These are phyloP conservation scores for Diceros bicornis DNA, from an alignment of 2,797 vertebrate species.

Conservation along the genomic window DNA sequence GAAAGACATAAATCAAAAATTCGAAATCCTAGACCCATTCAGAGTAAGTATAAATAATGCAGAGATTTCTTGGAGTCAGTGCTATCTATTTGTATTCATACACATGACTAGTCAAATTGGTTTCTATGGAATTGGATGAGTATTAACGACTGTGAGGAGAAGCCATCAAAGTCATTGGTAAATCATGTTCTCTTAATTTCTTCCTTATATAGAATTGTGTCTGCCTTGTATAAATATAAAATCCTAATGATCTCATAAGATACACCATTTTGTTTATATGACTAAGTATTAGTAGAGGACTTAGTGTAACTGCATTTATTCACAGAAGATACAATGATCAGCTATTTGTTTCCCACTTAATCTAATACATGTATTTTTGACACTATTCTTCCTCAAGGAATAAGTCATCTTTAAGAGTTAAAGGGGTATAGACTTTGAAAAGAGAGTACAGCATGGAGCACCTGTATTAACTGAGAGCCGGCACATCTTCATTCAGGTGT, in stretches of 20 bases:
- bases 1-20: neutral
- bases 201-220: neutral
- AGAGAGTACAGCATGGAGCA: neutral
- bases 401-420: neutral
- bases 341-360: neutral
- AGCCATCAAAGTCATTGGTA: neutral
- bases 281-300: neutral
- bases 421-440: neutral
- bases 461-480: neutral
- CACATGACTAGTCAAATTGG: neutral
- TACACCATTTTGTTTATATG: neutral
- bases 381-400: neutral
- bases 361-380: neutral
- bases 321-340: neutral
- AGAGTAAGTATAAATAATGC: neutral
- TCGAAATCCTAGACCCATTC: neutral
- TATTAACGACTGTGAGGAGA: neutral
- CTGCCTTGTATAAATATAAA: neutral
- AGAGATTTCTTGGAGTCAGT: neutral
- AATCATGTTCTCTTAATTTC: neutral
- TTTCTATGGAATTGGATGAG: neutral
- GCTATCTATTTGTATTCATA: neutral
- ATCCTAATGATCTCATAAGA: neutral
- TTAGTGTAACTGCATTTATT: neutral
- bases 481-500: neutral